Evolutionary conservation across 2,888 invertebrate species (phyloP).

Genomic region (Branchipolynoe longqiensis): DNA sequence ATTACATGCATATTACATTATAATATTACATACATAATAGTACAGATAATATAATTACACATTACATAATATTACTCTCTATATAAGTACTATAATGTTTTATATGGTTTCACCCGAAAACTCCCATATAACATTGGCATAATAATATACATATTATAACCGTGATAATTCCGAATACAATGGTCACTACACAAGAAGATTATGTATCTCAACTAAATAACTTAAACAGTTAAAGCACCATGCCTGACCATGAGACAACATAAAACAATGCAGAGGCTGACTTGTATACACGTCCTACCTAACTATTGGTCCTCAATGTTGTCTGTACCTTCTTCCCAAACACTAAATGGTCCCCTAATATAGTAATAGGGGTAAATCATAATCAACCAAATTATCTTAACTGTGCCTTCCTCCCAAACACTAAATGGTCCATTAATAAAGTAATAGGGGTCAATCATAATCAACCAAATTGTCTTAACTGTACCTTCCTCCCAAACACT

Average conservation of each 20-base stretch:
- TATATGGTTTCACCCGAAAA: background rate
- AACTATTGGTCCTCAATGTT: background rate
- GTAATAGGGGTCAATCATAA: no score
- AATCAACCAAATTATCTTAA: no score
- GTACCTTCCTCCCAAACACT: no score
- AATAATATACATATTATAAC: no score
- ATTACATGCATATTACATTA: background rate
- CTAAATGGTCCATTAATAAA: no score
- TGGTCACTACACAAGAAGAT: constrained; percentile 14
- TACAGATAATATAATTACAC: background rate
- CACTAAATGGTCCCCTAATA: no score
- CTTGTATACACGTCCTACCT: background rate
- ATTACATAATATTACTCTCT: background rate
- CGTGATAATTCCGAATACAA: no score
- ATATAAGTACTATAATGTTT: background rate
- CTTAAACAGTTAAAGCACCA: constrained; percentile 51
- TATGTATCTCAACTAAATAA: background rate
- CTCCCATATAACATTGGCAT: no score
- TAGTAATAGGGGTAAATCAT: no score
- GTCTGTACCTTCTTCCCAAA: no score
- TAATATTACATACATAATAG: background rate
- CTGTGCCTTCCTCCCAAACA: no score
- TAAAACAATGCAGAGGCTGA: background rate
- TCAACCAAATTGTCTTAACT: no score
- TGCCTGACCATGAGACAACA: constrained; percentile 27